A percentile compares a stretch with the other conserved stretches of the same genome.
phyloP scores from a whole-genome alignment of 2,113 vertebrate genomes.

The Chrysemys picta region DNA sequence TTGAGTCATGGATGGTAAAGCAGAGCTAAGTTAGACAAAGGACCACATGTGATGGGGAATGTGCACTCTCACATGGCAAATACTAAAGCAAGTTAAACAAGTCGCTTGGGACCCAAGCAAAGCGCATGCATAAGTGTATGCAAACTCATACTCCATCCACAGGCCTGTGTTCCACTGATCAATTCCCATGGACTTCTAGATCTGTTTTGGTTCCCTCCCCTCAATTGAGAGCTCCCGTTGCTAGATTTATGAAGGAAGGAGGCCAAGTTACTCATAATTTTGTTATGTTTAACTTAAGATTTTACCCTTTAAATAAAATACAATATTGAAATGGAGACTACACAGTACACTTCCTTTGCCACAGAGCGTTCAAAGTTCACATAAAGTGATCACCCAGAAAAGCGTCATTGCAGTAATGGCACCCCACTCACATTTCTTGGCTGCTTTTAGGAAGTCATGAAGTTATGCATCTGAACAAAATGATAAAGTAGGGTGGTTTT shows the following conservation, averaged over 20 bases:
- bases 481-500: background rate
- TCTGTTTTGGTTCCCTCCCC: conserved; percentile 14
- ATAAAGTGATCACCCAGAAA: background rate
- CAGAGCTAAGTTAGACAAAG: background rate
- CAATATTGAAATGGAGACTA: background rate
- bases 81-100: background rate
- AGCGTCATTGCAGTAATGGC: background rate
- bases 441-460: background rate
- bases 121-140: background rate
- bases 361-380: background rate
- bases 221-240: background rate
- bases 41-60: background rate
- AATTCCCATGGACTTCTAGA: background rate
- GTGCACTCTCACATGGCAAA: conserved; percentile 21
- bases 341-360: background rate
- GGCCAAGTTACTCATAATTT: background rate
- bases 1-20: background rate
- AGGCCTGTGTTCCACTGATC: background rate
- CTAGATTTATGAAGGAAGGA: conserved; percentile 7
- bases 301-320: background rate
- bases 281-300: background rate
- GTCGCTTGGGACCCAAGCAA: conserved; percentile 22
- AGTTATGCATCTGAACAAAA: background rate
- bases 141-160: background rate
- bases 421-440: background rate